These are phyloP conservation scores for Ichneumoninae sp. DNA, from an alignment of 2,888 invertebrate species.

Conservation along the genomic window DNA sequence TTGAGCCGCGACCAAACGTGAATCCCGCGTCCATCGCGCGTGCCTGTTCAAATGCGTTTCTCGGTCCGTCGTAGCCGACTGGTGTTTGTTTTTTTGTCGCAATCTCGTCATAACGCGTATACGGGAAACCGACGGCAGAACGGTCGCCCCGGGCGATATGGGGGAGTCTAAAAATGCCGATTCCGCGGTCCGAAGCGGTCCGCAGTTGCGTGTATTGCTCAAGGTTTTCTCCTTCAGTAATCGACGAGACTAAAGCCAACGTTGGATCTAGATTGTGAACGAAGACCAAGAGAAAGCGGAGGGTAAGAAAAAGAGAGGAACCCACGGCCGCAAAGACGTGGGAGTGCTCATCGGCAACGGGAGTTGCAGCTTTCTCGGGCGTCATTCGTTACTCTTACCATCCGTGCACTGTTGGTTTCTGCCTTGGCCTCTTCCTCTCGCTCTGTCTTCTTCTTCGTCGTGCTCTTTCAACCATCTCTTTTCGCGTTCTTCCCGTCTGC, in stretches of 20 bases:
- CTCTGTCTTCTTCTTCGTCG: conserved; percentile 20
- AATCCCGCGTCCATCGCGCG: background rate
- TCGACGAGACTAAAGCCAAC: conserved; percentile 8
- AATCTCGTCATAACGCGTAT: conserved; percentile 13
- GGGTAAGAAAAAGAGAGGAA: conserved; percentile 28
- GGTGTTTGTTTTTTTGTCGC: conserved; percentile 33
- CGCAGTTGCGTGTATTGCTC: conserved; percentile 14
- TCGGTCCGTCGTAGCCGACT: conserved; percentile 2
- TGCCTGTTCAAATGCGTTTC: conserved; percentile 25
- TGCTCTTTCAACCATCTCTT: conserved; percentile 39
- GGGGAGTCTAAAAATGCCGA: background rate
- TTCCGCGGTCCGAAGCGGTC: background rate
- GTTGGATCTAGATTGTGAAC: conserved; percentile 25
- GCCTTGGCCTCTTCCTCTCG: conserved; percentile 23
- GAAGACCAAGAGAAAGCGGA: conserved; percentile 21
- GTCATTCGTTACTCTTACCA: conserved; percentile 78
- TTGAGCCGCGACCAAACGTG: conserved; percentile 10
- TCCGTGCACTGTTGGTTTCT: conserved; percentile 63
- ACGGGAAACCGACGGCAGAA: background rate
- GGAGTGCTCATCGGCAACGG: conserved; percentile 76
- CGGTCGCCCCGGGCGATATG: background rate
- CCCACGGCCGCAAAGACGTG: conserved; percentile 71
- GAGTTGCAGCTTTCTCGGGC: conserved; percentile 76
- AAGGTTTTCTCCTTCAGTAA: background rate
- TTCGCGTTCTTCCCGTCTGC: conserved; percentile 34